A percentile compares a stretch with the other conserved stretches of the same genome.
These are phyloP conservation scores for Aphrophora alni DNA, from an alignment of 2,888 invertebrate genomes.

Conservation along the genomic window DNA sequence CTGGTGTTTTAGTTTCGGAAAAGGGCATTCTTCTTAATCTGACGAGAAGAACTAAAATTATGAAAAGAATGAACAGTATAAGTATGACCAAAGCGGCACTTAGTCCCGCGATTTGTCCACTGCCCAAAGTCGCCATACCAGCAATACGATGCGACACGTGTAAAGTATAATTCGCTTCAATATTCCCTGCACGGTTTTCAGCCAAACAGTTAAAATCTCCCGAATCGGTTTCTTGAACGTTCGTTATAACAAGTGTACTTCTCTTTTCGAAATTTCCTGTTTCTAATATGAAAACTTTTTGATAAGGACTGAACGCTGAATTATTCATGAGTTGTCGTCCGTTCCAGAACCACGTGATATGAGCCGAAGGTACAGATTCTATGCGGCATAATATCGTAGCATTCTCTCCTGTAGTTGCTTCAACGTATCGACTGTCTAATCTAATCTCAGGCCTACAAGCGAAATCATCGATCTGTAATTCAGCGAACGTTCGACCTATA, in stretches of 20 bases:
- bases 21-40: conserved; percentile 70
- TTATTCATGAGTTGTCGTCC: conserved; percentile 79
- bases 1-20: conserved; percentile 63
- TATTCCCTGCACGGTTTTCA: conserved; percentile 86
- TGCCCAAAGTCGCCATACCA: conserved; percentile 81
- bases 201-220: conserved; percentile 89
- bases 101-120: conserved; percentile 84
- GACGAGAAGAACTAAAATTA: conserved; percentile 75
- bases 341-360: conserved; percentile 87
- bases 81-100: conserved; percentile 82
- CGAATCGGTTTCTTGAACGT: conserved; percentile 82
- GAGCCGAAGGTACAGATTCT: conserved; percentile 80
- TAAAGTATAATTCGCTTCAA: conserved; percentile 88
- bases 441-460: conserved; percentile 82
- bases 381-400: conserved; percentile 83
- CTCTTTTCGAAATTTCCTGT: conserved; percentile 77
- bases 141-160: conserved; percentile 79
- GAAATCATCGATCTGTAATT: conserved; percentile 71
- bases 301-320: conserved; percentile 78
- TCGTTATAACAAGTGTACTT: conserved; percentile 77
- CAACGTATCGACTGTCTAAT: conserved; percentile 76
- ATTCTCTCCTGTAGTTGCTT: conserved; percentile 82
- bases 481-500: conserved; percentile 70
- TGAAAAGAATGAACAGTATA: conserved; percentile 74
- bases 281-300: conserved; percentile 77